phyloP scores from a whole-genome alignment of 2,888 invertebrate species.

The Pardosa pseudoannulata region DNA sequence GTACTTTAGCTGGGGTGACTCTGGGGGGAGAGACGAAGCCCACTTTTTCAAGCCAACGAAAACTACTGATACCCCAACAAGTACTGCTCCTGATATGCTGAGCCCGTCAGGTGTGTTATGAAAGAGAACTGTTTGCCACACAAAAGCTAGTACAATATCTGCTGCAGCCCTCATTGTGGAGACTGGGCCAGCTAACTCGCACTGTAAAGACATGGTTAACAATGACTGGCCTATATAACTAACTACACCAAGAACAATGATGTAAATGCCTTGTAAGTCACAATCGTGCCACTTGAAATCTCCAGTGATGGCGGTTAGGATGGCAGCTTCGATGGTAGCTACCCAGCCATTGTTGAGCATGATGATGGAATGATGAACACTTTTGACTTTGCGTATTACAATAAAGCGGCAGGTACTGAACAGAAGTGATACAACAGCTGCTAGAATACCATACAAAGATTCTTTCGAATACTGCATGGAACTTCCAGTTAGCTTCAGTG shows the following conservation, averaged over 20 bases:
- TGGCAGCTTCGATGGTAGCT: constrained; percentile 82
- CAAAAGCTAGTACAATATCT: constrained; percentile 93
- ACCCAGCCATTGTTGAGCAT: constrained; percentile 91
- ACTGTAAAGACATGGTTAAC: constrained; percentile 89
- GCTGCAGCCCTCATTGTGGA: constrained; percentile 90
- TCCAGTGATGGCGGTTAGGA: constrained; percentile 85
- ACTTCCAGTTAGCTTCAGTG: constrained; percentile 84
- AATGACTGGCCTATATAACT: constrained; percentile 78
- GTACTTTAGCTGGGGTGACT: constrained; percentile 25
- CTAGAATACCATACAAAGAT: constrained; percentile 86
- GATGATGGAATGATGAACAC: constrained; percentile 91
- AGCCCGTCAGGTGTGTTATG: constrained; percentile 89
- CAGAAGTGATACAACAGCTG: constrained; percentile 89
- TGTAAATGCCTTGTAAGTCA: constrained; percentile 86
- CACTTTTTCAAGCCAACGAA: constrained; percentile 91
- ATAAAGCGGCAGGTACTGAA: constrained; percentile 89
- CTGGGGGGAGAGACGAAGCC: constrained; percentile 87
- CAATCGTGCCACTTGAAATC: constrained; percentile 89
- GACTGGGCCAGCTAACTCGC: constrained; percentile 95
- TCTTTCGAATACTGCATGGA: constrained; percentile 32
- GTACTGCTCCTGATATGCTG: constrained; percentile 88
- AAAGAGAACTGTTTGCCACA: constrained; percentile 92
- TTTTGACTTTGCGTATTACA: constrained; percentile 87
- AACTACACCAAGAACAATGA: constrained; percentile 79
- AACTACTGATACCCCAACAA: constrained; percentile 90